phyloP scores from a whole-genome alignment of 1,140 invertebrate genomes.

The Reticulitermes speratus region DNA sequence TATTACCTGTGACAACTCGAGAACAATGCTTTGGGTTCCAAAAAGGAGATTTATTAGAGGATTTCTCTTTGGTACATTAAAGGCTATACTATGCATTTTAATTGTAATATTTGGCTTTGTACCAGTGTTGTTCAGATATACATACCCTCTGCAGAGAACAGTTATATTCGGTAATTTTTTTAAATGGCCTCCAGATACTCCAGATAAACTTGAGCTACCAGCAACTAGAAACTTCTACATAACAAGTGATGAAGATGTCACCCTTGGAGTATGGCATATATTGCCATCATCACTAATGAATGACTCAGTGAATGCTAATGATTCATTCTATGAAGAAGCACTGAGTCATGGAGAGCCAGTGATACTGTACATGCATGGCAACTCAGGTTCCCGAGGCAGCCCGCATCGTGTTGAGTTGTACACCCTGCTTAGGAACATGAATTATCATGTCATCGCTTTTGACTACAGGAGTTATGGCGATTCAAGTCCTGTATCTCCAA shows the following conservation, averaged over 20 bases:
- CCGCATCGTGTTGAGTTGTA: conserved; percentile 83
- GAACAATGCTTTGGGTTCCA: too few relatives aligned
- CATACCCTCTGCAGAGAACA: conserved; percentile 30
- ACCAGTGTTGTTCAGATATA: conserved; percentile 31
- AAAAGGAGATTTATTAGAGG: not conserved
- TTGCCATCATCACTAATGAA: conserved; percentile 54
- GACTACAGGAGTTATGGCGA: conserved; percentile 74
- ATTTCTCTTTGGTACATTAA: conserved; percentile 23
- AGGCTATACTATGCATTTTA: not conserved
- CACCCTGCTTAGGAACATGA: conserved; percentile 71
- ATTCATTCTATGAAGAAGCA: conserved; percentile 45
- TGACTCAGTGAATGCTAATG: conserved; percentile 37
- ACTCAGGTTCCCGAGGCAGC: conserved; percentile 78
- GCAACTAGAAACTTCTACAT: conserved; percentile 71
- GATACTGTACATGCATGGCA: conserved; percentile 85
- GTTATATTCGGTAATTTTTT: conserved; percentile 40
- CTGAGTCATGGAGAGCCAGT: conserved; percentile 58
- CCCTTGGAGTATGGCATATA: conserved; percentile 66
- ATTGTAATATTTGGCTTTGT: conserved; percentile 25
- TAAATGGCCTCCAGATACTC: conserved; percentile 59
- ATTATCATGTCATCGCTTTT: conserved; percentile 85
- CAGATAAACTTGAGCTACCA: conserved; percentile 56
- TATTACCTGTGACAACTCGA: too few relatives aligned
- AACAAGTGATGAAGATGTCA: conserved; percentile 58
- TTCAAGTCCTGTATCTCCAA: conserved; percentile 66